phyloP scores from a whole-genome alignment of 2,888 invertebrate genomes.

The Noctua janthe region DNA sequence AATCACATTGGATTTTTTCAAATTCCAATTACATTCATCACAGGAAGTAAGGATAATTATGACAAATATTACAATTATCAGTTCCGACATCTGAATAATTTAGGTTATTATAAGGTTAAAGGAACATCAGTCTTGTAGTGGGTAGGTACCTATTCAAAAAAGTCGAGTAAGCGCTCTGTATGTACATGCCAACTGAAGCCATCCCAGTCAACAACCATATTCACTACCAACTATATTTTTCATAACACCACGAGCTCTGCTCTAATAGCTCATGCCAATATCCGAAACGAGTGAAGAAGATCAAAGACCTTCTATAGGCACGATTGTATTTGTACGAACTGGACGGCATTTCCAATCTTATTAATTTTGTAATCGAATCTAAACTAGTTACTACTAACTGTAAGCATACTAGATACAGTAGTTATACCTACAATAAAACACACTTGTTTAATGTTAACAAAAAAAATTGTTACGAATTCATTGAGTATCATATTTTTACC shows the following conservation, averaged over 20 bases:
- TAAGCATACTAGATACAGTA: too few relatives aligned
- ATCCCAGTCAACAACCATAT: not conserved
- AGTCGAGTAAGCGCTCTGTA: not conserved
- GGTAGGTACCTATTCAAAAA: not conserved
- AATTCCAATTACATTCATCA: conserved; percentile 10
- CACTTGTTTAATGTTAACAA: too few relatives aligned
- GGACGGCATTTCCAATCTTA: not conserved
- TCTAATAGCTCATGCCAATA: not conserved
- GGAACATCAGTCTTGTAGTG: not conserved
- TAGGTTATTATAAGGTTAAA: not conserved
- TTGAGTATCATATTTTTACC: not conserved
- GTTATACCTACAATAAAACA: too few relatives aligned
- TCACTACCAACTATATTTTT: not conserved
- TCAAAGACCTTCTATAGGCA: not conserved
- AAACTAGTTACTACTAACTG: too few relatives aligned
- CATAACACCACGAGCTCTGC: not conserved
- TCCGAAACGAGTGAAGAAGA: not conserved
- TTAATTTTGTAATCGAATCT: not conserved
- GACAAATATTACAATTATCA: conserved; percentile 25
- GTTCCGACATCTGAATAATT: not conserved
- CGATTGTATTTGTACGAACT: not conserved
- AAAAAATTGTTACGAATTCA: too few relatives aligned
- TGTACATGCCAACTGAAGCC: not conserved
- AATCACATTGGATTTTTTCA: conserved; percentile 42
- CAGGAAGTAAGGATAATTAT: conserved; percentile 38